Evolutionary conservation across 2,113 vertebrate genomes (phyloP), one percentile per base, ranked within the genome.

Genomic region (Octodon degus): DNA sequence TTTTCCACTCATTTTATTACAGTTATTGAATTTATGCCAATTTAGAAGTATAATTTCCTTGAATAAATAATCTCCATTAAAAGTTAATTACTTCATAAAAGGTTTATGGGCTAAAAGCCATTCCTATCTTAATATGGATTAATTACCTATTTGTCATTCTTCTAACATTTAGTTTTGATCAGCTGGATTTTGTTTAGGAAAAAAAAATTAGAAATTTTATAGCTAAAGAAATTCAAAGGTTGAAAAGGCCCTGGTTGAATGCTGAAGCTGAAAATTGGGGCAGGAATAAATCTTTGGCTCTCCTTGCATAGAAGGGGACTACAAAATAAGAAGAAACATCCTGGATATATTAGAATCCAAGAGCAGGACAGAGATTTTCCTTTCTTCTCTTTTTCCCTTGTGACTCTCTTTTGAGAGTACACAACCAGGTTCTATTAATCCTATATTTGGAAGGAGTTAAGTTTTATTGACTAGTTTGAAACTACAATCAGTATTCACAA

Each of bases 181-280:
- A 95, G 58, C 25, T 95, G 70, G 63, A 91, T 96, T 96, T 96
- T 94, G 32, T 43, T n/a, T 84, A 91, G 63, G 37, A 74, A 94
- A 92, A 76, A 76, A 70, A 94, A 89, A 84, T 47, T 40, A 80
- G 53, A 96, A 97, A 95, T 96, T 84, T 96, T 70, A 95, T 97
- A 82, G 86, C 89, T 93, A 93, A 95, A 70, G 74, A 95, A 91
- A 65, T 55, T 97, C 79, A 53, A 74, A 90, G 67, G 88, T 95
- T 91, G 60, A 84, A 97, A 95, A 53, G 32, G 32, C n/a, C 53
- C 76, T 89, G 81, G 53, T 20, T 87, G 62, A 95, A 72, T 84
- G 88, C 43, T 13, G 32, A 27, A 53, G 32, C 27, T 84, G 43
- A 86, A 93, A 90, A 86, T 16, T 17, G 68, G 62, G 37, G 34